Conservation (phyloP, 2,888 invertebrate genomes). For the Polymixis lichenea region DNA sequence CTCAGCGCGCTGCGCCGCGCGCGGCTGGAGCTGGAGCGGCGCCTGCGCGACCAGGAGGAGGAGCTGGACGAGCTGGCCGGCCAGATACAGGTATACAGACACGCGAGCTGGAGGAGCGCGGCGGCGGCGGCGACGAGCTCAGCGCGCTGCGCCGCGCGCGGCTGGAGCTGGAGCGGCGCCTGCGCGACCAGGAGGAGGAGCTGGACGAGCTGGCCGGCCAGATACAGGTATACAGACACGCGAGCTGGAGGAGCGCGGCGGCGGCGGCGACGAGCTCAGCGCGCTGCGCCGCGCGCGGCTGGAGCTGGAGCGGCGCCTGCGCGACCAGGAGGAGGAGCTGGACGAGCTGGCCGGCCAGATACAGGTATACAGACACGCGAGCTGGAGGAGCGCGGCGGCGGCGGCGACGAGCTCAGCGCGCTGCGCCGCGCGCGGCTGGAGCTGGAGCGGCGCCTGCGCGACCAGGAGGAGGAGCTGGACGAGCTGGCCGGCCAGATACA, state of each 20-base stretch:
- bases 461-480: conserved; percentile 98
- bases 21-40: conserved; percentile 96
- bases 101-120: conserved; percentile 96
- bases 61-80: conserved; percentile 99
- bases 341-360: conserved; percentile 98
- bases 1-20: conserved; percentile 95
- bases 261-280: conserved; percentile 96
- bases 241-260: conserved; percentile 96
- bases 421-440: conserved; percentile 96
- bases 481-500: conserved; percentile 98
- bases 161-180: conserved; percentile 96
- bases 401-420: conserved; percentile 96
- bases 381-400: conserved; percentile 96
- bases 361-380: conserved; percentile 94
- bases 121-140: conserved; percentile 96
- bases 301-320: conserved; percentile 95
- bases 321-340: conserved; percentile 98
- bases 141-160: conserved; percentile 95
- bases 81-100: conserved; percentile 94
- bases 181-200: conserved; percentile 98
- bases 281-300: conserved; percentile 95
- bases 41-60: conserved; percentile 97
- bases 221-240: conserved; percentile 93
- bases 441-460: conserved; percentile 95
- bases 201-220: conserved; percentile 98